Base-by-base conservation (phyloP, 2,113 vertebrate genomes). In the Petromus typicus region DNA sequence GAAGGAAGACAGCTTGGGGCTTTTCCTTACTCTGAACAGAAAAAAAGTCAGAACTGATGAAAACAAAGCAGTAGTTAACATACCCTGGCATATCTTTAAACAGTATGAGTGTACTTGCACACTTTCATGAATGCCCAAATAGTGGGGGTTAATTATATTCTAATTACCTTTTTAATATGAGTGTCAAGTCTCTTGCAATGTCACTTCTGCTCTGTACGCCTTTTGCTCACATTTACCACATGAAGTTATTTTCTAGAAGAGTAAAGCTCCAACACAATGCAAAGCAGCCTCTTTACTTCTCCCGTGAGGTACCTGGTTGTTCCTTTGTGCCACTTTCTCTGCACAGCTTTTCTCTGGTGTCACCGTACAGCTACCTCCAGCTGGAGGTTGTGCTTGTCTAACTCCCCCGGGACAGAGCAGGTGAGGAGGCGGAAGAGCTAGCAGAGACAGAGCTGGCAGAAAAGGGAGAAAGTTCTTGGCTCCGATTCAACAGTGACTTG, bases 401-500 rank as follows among this genome's bases (percentile, higher is more conserved):
- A 69, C 67, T 89, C 96, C 51, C 83, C 27, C 2, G 83, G 43
- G 87, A 48, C 32, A 45, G 81, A 95, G 86, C 95, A 96, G 93
- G 91, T 94, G 91, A 96, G 54, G 80, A 95, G 48, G 16, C 63
- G 84, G 83, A 94, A 90, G 57, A 27, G 51, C n/a, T 34, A 84
- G 14, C 73, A 54, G 48, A 34, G 32, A 16, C 17, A 69, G 91
- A 91, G 69, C 87, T 96, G 91, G 96, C 89, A 81, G 82, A 79
- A 84, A 48, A 16, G 76, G 22, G 1, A 34, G n/a, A 86, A 40
- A 61, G 54, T 22, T 80, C 69, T 94, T 97, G 96, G 94, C 95
- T 94, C 75, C 20, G 34, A 59, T 89, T 93, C 97, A 94, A 76
- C 94, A 89, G 56, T 76, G 56, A 94, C 84, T 93, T 84, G 75